Base-by-base conservation (phyloP, 2,797 vertebrate species). In the Bucorvus abyssinicus region DNA sequence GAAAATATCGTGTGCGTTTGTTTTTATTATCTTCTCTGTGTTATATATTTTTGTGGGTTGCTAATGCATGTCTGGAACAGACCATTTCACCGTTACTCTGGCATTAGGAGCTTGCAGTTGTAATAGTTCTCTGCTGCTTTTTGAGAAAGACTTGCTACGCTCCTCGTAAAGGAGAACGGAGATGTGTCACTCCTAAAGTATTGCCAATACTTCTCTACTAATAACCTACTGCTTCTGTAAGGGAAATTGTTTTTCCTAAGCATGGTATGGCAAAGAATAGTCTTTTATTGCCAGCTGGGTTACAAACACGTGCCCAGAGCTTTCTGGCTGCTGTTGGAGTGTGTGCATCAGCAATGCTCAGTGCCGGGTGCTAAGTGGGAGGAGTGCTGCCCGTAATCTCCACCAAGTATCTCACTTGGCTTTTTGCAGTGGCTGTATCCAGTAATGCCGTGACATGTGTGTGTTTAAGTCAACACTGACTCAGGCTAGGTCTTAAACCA, bases 401-500 rank as follows among this genome's bases (percentile, higher is more conserved):
- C 82, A 63, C 56, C 60, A 69, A 68, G 32, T 80, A 90, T 89
- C 88, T 96, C 47, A 26, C 63, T 42, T 29, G 23, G 21, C 52
- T 94, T 92, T 95, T 63, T 90, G 47, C 63, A 32, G 67, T 89
- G 55, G 76, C 84, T 90, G n/a, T 89, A 42, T 82, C 32, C 70
- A 87, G 63, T 79, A 56, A 84, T 95, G 93, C 78, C 52, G 15
- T 67, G 76, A 76, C 65, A 38, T 10, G 16, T 44, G 38, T 63
- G 61, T 47, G 29, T 91, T 91, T 81, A 91, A 93, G 71, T 90
- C 36, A 44, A 23, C 30, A 3, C 50, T 94, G 83, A 77, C 80
- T 96, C 89, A 70, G 74, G 52, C 63, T 84, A 42, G 1, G 5
- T 91, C 70, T 77, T 32, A 76, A 94, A 93, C 85, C 80, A 44